Conservation (phyloP, 2,113 vertebrate species). For the Ameiurus melas region DNA sequence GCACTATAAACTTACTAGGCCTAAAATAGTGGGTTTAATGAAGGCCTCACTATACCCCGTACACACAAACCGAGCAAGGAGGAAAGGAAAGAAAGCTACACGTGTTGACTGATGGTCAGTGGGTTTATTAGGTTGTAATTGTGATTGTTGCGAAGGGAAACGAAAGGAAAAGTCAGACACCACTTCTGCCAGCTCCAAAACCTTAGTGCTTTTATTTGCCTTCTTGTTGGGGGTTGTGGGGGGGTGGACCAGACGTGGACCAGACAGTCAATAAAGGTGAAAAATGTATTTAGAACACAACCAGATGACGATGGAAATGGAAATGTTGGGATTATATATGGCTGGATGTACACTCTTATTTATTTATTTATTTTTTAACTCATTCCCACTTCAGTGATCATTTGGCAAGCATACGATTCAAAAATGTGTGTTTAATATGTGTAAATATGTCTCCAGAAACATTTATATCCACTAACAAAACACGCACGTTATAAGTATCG, state of each 20-base stretch:
- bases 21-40: conserved; percentile 63
- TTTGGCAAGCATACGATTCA: background rate
- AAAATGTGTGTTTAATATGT: background rate
- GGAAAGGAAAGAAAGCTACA: conserved; percentile 38
- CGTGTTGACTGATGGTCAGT: conserved; percentile 39
- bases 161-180: background rate
- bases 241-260: conserved; percentile 32
- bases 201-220: conserved; percentile 55
- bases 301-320: conserved; percentile 51
- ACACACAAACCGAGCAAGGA: conserved; percentile 55
- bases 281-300: conserved; percentile 43
- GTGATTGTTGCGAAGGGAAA: conserved; percentile 43
- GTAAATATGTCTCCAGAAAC: background rate
- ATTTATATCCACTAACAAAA: background rate
- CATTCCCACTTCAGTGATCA: background rate
- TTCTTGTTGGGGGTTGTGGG: conserved; percentile 35
- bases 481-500: background rate
- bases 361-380: no score
- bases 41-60: conserved; percentile 59
- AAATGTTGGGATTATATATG: conserved; percentile 44
- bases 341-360: conserved; percentile 55
- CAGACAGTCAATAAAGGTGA: conserved; percentile 60
- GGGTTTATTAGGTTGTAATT: conserved; percentile 43
- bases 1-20: conserved; percentile 59
- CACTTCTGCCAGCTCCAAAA: background rate